phyloP scores from a whole-genome alignment of 2,113 vertebrate genomes.

The Hippocampus abdominalis region DNA sequence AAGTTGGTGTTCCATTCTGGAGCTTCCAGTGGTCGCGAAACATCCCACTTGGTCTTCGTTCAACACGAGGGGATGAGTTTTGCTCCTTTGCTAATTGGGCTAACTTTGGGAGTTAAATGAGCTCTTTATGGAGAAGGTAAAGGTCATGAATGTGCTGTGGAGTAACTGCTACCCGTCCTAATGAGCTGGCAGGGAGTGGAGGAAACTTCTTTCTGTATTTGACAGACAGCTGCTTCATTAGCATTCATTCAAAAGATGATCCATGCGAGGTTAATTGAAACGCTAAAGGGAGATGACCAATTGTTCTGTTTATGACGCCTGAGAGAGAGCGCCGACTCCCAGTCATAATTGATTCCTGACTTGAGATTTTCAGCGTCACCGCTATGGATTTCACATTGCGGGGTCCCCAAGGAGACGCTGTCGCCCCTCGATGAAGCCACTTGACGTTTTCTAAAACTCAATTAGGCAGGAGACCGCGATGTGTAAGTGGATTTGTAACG shows the following conservation, averaged over 20 bases:
- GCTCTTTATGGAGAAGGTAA: constrained; percentile 8
- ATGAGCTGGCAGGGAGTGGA: constrained; percentile 20
- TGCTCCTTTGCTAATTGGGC: constrained; percentile 15
- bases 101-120: not conserved
- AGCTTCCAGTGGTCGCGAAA: not conserved
- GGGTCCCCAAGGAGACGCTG: constrained; percentile 35
- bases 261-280: constrained; percentile 44
- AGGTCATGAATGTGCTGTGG: constrained; percentile 23
- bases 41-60: not conserved
- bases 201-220: constrained; percentile 30
- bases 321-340: constrained; percentile 29
- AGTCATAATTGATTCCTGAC: constrained; percentile 51
- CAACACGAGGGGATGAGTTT: not conserved
- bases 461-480: constrained; percentile 40
- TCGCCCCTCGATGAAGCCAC: constrained; percentile 21
- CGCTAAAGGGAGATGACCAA: constrained; percentile 24
- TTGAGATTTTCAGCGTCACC: constrained; percentile 50
- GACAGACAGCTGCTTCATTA: constrained; percentile 50
- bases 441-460: constrained; percentile 46
- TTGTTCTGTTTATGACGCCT: constrained; percentile 43
- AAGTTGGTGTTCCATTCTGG: not conserved
- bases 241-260: constrained; percentile 35
- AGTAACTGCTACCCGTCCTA: constrained; percentile 19
- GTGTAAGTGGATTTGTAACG: constrained; percentile 19
- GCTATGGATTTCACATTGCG: constrained; percentile 40